Percentiles rank a stretch among this genome's conserved stretches.
These are phyloP conservation scores for Diplodus sargus DNA, from an alignment of 2,797 vertebrate genomes.

Conservation along the genomic window DNA sequence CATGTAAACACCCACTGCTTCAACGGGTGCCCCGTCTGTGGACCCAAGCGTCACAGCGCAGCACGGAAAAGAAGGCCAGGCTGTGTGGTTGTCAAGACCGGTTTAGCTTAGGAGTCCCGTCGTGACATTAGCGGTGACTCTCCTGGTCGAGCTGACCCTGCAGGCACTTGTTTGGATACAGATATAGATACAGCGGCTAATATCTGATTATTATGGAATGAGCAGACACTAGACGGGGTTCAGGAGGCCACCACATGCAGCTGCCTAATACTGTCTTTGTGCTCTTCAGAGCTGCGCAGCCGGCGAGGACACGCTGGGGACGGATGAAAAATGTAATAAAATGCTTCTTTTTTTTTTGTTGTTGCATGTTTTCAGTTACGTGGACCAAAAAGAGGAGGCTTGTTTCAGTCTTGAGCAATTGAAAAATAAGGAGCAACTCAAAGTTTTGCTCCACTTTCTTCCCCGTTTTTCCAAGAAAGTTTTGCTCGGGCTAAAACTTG, in stretches of 20 bases:
- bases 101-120: constrained; percentile 85
- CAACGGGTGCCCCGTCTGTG: constrained; percentile 77
- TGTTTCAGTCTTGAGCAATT: not conserved
- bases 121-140: constrained; percentile 82
- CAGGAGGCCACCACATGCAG: constrained; percentile 83
- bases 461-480: not conserved
- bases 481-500: constrained; percentile 1
- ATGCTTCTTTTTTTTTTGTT: constrained; percentile 23
- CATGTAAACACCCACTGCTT: constrained; percentile 83
- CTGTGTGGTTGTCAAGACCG: constrained; percentile 91
- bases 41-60: constrained; percentile 75
- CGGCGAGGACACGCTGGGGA: not conserved
- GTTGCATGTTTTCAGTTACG: not conserved
- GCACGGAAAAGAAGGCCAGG: constrained; percentile 79
- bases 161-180: constrained; percentile 78
- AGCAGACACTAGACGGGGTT: constrained; percentile 53
- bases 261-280: constrained; percentile 86
- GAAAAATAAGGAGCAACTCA: not conserved
- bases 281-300: constrained; percentile 58
- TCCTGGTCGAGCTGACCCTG: constrained; percentile 72
- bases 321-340: constrained; percentile 34
- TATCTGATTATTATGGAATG: constrained; percentile 57
- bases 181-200: constrained; percentile 72
- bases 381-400: not conserved
- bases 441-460: not conserved